Evolutionary conservation across 1,140 invertebrate genomes (phyloP).

Genomic region (Oncopeltus fasciatus): DNA sequence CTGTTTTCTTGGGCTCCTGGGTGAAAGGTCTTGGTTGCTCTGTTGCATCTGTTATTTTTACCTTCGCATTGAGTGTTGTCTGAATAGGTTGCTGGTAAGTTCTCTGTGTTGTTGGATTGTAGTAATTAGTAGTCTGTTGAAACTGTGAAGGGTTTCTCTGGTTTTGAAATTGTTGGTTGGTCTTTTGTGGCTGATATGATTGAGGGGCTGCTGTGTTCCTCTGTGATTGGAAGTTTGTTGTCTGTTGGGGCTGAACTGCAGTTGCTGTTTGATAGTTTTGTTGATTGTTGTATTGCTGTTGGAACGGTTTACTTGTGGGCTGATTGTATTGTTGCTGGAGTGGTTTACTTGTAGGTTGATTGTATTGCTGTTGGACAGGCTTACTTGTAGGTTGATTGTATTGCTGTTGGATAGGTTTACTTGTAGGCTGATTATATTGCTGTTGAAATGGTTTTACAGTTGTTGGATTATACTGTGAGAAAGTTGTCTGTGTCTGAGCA

Average conservation of each 20-base stretch:
- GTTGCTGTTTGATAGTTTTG: background rate
- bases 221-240: background rate
- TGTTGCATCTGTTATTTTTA: conserved; percentile 3
- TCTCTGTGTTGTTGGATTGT: conserved; percentile 5
- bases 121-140: background rate
- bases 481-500: background rate
- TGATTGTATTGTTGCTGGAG: background rate
- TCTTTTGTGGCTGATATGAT: background rate
- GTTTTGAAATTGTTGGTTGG: too few relatives aligned
- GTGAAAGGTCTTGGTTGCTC: conserved; percentile 12
- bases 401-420: conserved; percentile 2
- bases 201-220: background rate
- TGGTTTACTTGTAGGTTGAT: conserved; percentile 1
- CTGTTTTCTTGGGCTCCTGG: background rate
- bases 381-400: too few relatives aligned
- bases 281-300: background rate
- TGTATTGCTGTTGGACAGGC: background rate
- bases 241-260: background rate
- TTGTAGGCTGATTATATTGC: background rate
- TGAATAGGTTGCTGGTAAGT: background rate
- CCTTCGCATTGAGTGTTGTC: background rate
- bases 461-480: conserved; percentile 2
- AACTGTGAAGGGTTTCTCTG: background rate
- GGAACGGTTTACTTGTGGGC: background rate
- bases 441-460: background rate